Evolutionary conservation across 1,140 invertebrate genomes (phyloP), one percentile per base, ranked within the genome.

Genomic region (Mamestra configurata): DNA sequence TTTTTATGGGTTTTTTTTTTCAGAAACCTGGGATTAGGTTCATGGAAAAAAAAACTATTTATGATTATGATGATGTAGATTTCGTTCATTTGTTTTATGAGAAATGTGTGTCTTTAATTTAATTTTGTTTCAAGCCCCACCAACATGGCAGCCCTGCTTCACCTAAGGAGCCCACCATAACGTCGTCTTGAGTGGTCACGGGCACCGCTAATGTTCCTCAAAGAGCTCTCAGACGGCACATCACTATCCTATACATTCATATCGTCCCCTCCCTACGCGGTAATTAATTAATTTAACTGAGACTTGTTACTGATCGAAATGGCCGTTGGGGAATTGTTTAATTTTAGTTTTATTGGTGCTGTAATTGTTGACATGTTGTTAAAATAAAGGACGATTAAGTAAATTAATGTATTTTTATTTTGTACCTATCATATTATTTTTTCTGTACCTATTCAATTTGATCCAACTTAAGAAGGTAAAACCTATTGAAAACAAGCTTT

Each of bases 101-200:
- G n/a, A n/a, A 10, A 8, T 3, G 6, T 27, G 2, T 27, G 5
- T 57, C 6, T 57, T 1, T n/a, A 35, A 13, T 18, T 35, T 35
- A 18, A 35, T 64, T 37, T 20, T 37, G 8, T 40, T 40, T 18
- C 59, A 8, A 18, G 43, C 0, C 18, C 7, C 31, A 64, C 10
- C 27, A n/a, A 3, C 7, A 5, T 11, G 73, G 35, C 85, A 92
- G 61, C 90, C 90, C 89, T 92, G 72, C 11, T 7, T 59, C 57
- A 64, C 53, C 43, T 73, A 88, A 90, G 88, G 83, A 89, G 84
- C 64, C 79, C 82, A 82, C 4, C 57, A 76, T 81, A 86, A 79
- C 79, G 78, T 76, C 85, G 83, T 93, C 89, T 92, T 92, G 83
- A 92, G 89, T 93, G 89, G 88, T 81, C 57, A 66, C 71, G 10